Conservation (phyloP, 2,888 invertebrate genomes). For the Trissolcus brochymenae region DNA sequence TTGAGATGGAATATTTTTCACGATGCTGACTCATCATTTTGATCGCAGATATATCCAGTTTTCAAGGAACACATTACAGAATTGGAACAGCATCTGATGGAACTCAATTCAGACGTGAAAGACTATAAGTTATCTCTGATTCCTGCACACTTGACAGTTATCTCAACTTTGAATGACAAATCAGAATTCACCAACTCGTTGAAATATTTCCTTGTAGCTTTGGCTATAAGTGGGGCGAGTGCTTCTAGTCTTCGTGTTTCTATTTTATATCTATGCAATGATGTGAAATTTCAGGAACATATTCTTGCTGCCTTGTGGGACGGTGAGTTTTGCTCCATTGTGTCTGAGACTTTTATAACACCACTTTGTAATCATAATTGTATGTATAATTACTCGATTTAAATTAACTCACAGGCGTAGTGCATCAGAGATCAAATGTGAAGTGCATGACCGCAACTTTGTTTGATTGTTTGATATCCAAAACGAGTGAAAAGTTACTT, state of each 20-base stretch:
- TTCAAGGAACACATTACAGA: slow-evolving; percentile 79
- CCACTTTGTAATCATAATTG: slow-evolving; percentile 2
- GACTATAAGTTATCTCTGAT: slow-evolving; percentile 79
- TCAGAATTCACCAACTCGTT: slow-evolving; percentile 79
- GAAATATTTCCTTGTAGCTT: slow-evolving; percentile 78
- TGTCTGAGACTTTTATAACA: no score
- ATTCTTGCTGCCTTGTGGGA: slow-evolving; percentile 83
- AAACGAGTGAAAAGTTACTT: slow-evolving; percentile 79
- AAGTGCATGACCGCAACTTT: slow-evolving; percentile 80
- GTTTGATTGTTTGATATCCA: slow-evolving; percentile 79
- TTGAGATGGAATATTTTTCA: background rate
- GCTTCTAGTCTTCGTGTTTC: slow-evolving; percentile 78
- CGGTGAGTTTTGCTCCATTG: slow-evolving; percentile 71
- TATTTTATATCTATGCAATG: slow-evolving; percentile 78
- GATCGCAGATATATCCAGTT: slow-evolving; percentile 77
- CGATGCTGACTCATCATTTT: background rate
- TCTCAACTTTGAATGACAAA: slow-evolving; percentile 77
- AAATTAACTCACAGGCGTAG: slow-evolving; percentile 77
- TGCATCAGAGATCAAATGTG: slow-evolving; percentile 81
- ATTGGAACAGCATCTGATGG: slow-evolving; percentile 81
- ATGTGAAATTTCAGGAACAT: slow-evolving; percentile 78
- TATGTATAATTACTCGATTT: background rate
- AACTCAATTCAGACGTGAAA: slow-evolving; percentile 77
- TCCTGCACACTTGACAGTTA: slow-evolving; percentile 80
- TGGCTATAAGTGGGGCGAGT: slow-evolving; percentile 78